These are phyloP conservation scores for Melipona beecheii DNA, from an alignment of 2,888 invertebrate genomes.

Conservation along the genomic window DNA sequence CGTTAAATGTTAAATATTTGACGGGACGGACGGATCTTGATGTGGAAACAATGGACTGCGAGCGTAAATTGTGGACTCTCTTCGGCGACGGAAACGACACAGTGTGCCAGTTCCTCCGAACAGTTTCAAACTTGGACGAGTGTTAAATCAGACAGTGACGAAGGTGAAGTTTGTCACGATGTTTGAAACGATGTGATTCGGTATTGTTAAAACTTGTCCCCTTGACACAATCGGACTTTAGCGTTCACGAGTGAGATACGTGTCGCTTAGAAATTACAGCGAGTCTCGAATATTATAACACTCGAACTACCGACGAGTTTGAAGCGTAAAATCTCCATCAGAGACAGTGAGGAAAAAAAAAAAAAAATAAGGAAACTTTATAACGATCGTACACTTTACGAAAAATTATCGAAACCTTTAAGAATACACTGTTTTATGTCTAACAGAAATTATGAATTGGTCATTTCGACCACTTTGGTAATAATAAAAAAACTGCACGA, in stretches of 20 bases:
- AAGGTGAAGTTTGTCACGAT: background rate
- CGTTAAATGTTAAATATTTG: conserved; percentile 40
- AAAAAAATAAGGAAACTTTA: no score
- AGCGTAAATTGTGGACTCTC: conserved; percentile 2
- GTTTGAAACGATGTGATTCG: background rate
- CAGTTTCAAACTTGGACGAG: no score
- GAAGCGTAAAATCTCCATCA: no score
- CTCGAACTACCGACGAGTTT: no score
- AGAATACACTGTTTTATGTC: no score
- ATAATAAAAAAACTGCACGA: no score
- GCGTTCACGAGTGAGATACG: background rate
- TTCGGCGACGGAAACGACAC: background rate
- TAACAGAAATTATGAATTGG: no score
- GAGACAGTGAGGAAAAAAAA: no score
- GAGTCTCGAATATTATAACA: background rate
- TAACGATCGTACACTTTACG: no score
- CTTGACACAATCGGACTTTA: no score
- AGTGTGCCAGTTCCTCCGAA: background rate
- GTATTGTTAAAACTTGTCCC: background rate
- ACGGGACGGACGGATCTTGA: background rate
- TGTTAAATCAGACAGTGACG: background rate
- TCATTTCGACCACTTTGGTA: no score
- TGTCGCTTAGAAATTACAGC: background rate
- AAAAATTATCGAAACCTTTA: no score
- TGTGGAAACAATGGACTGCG: conserved; percentile 8